These are phyloP conservation scores for Acronicta leporina DNA, from an alignment of 2,888 invertebrate species.

Conservation along the genomic window DNA sequence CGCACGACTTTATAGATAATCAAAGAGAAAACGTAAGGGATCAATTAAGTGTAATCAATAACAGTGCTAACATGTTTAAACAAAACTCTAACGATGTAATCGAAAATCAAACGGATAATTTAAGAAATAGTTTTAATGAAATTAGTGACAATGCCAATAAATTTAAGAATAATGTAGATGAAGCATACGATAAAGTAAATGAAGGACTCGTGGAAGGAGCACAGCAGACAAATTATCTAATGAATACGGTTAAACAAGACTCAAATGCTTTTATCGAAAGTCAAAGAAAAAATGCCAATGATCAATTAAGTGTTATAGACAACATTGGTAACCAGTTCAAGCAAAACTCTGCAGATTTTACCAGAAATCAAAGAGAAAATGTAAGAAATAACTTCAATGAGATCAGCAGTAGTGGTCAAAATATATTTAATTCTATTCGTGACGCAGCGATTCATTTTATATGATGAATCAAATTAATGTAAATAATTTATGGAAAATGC, in stretches of 20 bases:
- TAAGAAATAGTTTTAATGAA: slow-evolving; percentile 2
- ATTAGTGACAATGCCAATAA: background rate
- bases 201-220: slow-evolving; percentile 6
- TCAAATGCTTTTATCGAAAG: slow-evolving; percentile 17
- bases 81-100: slow-evolving; percentile 22
- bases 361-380: slow-evolving; percentile 23
- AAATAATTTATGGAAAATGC: background rate
- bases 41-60: background rate
- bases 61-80: background rate
- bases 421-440: background rate
- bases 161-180: slow-evolving; percentile 1
- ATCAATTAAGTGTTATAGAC: too few species aligned
- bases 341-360: slow-evolving; percentile 21
- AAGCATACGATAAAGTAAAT: slow-evolving; percentile 23
- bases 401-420: background rate
- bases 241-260: slow-evolving; percentile 13
- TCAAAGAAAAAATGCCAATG: slow-evolving; percentile 7
- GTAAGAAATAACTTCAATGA: background rate
- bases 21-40: slow-evolving; percentile 9
- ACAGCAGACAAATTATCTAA: slow-evolving; percentile 9
- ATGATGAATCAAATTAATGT: slow-evolving; percentile 6
- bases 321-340: background rate
- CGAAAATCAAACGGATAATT: slow-evolving; percentile 16
- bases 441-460: background rate
- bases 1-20: slow-evolving; percentile 17